Base-by-base conservation (phyloP, 2,888 invertebrate genomes). In the Prionchulus punctatus region DNA sequence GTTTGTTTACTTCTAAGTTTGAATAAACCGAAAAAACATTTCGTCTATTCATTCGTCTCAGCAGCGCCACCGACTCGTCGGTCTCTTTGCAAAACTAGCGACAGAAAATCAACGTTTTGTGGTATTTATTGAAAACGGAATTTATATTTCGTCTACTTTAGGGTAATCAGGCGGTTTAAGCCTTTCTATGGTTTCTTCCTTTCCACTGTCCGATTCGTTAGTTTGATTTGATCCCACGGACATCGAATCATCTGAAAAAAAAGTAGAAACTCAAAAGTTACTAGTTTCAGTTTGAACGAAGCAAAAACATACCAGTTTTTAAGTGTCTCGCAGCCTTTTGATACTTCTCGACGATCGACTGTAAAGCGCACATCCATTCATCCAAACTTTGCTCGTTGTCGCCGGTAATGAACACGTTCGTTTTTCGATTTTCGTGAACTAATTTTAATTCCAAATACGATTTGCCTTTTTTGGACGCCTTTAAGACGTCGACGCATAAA, bases 401-500 rank as follows among this genome's bases (percentile, higher is more conserved):
- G 23, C 4, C 12, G 7, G 18, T 23, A 12, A 45, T 7, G 7
- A n/a, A 23, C 12, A 45, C 23, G 15, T n/a, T 7, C 23, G 23
- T 12, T 45, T 12, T 45, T 23, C 7, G 23, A n/a, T n/a, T n/a
- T n/a, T n/a, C n/a, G n/a, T n/a, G n/a, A n/a, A n/a, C n/a, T n/a
- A 36, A 36, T 36, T 36, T 36, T 18, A 36, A 36, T 7, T 36
- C 36, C 36, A 36, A 36, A 18, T 36, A 36, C 12, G 12, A 36
- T 36, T 18, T 36, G 36, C 36, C 36, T 36, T 36, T 36, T 18
- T 36, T 36, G 18, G 18, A 36, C 36, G 36, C 7, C 18, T 36
- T 36, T 18, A 36, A 36, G 36, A 36, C 86, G 71, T 88, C 87
- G 1, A 84, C 84, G 70, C 89, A 90, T 75, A 88, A 86, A 72